These are phyloP conservation scores for Eugnorisma glareosa DNA, from an alignment of 2,888 invertebrate genomes.

Conservation along the genomic window DNA sequence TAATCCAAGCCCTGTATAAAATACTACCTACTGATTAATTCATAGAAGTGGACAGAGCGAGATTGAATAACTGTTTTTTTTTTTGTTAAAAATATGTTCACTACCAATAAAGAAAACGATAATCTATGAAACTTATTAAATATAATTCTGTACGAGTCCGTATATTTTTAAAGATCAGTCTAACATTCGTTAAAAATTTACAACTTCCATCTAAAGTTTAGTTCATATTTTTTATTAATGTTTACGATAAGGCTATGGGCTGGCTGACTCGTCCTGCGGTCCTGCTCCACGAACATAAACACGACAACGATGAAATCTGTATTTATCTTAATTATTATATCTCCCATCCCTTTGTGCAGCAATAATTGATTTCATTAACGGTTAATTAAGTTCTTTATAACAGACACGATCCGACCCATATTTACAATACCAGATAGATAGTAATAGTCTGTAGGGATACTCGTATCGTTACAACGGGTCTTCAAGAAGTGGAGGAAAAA, in stretches of 20 bases:
- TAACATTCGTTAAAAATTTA: slow-evolving; percentile 90
- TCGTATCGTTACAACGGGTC: slow-evolving; percentile 13
- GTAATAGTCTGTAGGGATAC: slow-evolving; percentile 31
- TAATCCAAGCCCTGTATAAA: slow-evolving; percentile 83
- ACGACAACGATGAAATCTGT: slow-evolving; percentile 42
- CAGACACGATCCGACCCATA: slow-evolving; percentile 42
- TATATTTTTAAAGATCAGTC: slow-evolving; percentile 90
- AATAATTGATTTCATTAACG: slow-evolving; percentile 54
- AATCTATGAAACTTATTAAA: slow-evolving; percentile 83
- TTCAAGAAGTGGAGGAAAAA: slow-evolving; percentile 43
- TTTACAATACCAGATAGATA: slow-evolving; percentile 47
- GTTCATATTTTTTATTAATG: slow-evolving; percentile 76
- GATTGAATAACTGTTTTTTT: slow-evolving; percentile 70
- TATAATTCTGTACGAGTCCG: slow-evolving; percentile 79
- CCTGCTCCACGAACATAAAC: slow-evolving; percentile 66
- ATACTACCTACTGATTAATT: slow-evolving; percentile 77
- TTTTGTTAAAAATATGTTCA: slow-evolving; percentile 71
- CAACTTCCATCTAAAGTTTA: slow-evolving; percentile 73
- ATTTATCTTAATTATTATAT: slow-evolving; percentile 44
- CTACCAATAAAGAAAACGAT: slow-evolving; percentile 77
- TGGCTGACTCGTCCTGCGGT: slow-evolving; percentile 55
- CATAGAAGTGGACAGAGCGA: slow-evolving; percentile 86
- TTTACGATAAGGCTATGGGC: slow-evolving; percentile 83
- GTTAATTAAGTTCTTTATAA: slow-evolving; percentile 29
- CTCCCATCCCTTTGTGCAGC: slow-evolving; percentile 53